A percentile compares a stretch with the other conserved stretches of the same genome.
These are phyloP conservation scores for Pristionchus mayeri DNA, from an alignment of 2,888 invertebrate species.

Conservation along the genomic window DNA sequence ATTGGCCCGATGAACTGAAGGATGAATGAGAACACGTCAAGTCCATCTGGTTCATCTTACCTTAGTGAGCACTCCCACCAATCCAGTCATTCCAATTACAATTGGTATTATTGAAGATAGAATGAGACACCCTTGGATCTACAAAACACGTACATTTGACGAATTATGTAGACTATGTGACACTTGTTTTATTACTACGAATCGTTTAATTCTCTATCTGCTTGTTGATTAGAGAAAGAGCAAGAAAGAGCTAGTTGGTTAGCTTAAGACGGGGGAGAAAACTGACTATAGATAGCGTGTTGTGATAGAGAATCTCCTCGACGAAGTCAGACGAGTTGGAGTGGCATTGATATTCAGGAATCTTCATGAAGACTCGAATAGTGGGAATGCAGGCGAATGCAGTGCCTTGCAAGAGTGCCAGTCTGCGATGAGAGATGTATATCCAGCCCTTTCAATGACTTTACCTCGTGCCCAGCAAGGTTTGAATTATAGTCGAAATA, in stretches of 20 bases:
- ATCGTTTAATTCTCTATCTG: no score
- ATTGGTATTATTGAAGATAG: conserved; percentile 72
- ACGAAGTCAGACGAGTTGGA: conserved; percentile 61
- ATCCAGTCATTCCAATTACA: conserved; percentile 72
- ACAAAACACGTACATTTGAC: conserved; percentile 45
- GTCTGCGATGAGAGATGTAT: conserved; percentile 53
- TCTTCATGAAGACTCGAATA: conserved; percentile 63
- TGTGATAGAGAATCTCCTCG: conserved; percentile 55
- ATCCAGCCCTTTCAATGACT: not conserved
- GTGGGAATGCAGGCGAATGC: conserved; percentile 75
- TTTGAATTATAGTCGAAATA: conserved; percentile 73
- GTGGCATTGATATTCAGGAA: conserved; percentile 66
- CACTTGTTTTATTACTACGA: no score
- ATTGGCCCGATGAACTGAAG: conserved; percentile 62
- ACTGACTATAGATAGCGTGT: conserved; percentile 42
- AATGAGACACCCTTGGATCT: conserved; percentile 73
- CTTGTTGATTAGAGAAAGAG: no score
- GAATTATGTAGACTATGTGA: conserved; percentile 1
- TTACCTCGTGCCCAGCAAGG: conserved; percentile 71
- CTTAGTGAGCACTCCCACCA: conserved; percentile 73
- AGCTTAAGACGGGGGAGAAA: no score
- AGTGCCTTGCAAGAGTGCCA: conserved; percentile 74
- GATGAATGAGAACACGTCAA: not conserved
- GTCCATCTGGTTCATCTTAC: conserved; percentile 52
- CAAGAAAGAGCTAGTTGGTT: no score